phyloP scores from a whole-genome alignment of 1,140 invertebrate genomes.

The Calosoma granatense region DNA sequence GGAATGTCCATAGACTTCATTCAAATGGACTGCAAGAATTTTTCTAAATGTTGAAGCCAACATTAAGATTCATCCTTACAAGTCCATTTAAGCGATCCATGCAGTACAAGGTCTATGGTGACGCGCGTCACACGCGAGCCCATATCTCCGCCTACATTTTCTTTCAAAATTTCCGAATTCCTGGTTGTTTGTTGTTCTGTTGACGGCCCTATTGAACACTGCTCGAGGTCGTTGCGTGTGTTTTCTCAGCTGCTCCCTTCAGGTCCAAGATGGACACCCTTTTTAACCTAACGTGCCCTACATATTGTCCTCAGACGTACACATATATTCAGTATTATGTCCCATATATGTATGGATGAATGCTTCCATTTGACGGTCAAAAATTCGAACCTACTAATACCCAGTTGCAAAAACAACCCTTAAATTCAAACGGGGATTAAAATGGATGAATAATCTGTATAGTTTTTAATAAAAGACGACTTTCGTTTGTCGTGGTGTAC shows the following conservation, averaged over 20 bases:
- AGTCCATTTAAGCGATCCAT: neutral
- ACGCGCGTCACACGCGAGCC: neutral
- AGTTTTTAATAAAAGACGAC: neutral
- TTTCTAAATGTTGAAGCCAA: neutral
- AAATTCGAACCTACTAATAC: neutral
- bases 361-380: neutral
- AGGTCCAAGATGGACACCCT: neutral
- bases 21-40: neutral
- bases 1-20: neutral
- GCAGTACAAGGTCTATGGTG: neutral
- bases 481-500: neutral
- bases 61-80: neutral
- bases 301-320: neutral
- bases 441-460: neutral
- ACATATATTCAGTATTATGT: neutral
- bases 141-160: neutral
- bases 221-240: neutral
- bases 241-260: neutral
- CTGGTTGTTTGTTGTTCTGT: slow-evolving; percentile 6
- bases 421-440: neutral
- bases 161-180: slow-evolving; percentile 1
- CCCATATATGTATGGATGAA: neutral
- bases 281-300: neutral
- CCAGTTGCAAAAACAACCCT: neutral
- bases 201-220: neutral